phyloP scores from a whole-genome alignment of 2,797 vertebrate genomes.

The Acestrorhynchus altus region DNA sequence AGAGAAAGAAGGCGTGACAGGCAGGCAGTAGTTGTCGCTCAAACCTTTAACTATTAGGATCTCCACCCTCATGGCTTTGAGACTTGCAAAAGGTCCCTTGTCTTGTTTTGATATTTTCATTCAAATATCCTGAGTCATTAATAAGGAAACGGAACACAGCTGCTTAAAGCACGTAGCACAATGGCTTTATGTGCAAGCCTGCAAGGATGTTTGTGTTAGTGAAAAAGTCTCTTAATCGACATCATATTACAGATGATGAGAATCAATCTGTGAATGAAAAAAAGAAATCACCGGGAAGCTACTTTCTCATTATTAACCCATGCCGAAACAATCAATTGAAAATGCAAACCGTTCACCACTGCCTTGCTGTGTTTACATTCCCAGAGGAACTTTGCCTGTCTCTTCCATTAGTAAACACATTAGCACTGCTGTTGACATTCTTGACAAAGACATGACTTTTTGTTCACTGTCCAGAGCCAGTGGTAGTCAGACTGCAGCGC shows the following conservation, averaged over 20 bases:
- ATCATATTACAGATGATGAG: not conserved
- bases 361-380: constrained; percentile 6
- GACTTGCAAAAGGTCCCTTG: not conserved
- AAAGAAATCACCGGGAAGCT: not conserved
- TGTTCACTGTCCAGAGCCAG: not conserved
- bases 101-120: constrained; percentile 35
- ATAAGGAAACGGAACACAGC: constrained; percentile 26
- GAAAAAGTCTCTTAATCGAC: constrained; percentile 16
- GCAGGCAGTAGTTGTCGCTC: constrained; percentile 6
- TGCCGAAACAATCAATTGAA: not conserved
- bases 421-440: not conserved
- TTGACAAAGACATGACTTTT: not conserved
- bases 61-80: not conserved
- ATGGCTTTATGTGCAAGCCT: constrained; percentile 6
- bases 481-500: not conserved
- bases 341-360: not conserved
- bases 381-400: not conserved
- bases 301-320: constrained; percentile 2
- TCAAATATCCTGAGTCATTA: constrained; percentile 36
- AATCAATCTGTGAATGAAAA: not conserved
- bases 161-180: constrained; percentile 15
- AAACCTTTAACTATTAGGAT: not conserved
- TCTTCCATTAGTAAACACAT: not conserved
- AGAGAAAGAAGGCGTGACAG: constrained; percentile 13
- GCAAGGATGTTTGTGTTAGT: not conserved